These are phyloP conservation scores for Eretmocerus hayati DNA, from an alignment of 2,888 invertebrate species.

Conservation along the genomic window DNA sequence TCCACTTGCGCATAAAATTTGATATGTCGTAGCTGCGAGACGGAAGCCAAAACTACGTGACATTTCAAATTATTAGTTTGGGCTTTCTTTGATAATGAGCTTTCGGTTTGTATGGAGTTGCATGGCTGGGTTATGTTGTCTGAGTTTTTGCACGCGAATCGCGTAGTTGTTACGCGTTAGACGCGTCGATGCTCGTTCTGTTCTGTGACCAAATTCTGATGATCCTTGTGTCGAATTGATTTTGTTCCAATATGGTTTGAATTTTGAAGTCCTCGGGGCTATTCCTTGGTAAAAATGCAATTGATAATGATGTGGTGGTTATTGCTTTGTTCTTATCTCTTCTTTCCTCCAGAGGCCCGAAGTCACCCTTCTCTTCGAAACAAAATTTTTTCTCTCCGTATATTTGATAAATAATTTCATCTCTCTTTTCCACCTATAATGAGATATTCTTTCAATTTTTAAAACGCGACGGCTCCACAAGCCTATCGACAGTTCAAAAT, in stretches of 20 bases:
- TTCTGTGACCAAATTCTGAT: slow-evolving; percentile 9
- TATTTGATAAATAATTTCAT: background rate
- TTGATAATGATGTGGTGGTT: slow-evolving; percentile 2
- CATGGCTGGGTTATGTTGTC: slow-evolving; percentile 12
- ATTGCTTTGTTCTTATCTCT: background rate
- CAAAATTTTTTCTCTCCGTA: background rate
- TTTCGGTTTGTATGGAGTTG: slow-evolving; percentile 11
- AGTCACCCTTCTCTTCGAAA: slow-evolving; percentile 7
- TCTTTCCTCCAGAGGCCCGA: slow-evolving; percentile 11
- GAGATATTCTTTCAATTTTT: background rate
- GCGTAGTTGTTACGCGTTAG: slow-evolving; percentile 41
- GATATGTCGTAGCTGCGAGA: too few relatives aligned
- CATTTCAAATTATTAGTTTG: background rate
- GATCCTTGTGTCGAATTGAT: background rate
- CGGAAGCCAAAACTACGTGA: slow-evolving; percentile 11
- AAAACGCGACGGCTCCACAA: slow-evolving; percentile 13
- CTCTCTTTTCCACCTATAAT: background rate
- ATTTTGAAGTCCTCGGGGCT: slow-evolving; percentile 9
- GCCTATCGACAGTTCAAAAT: slow-evolving; percentile 32
- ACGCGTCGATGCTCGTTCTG: slow-evolving; percentile 26
- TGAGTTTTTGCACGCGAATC: too few relatives aligned
- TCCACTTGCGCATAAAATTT: too few relatives aligned
- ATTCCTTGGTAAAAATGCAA: slow-evolving; percentile 8
- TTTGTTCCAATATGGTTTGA: slow-evolving; percentile 12
- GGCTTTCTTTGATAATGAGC: background rate